Conservation (phyloP, 2,113 vertebrate species). For the Forbesichthys agassizii region DNA sequence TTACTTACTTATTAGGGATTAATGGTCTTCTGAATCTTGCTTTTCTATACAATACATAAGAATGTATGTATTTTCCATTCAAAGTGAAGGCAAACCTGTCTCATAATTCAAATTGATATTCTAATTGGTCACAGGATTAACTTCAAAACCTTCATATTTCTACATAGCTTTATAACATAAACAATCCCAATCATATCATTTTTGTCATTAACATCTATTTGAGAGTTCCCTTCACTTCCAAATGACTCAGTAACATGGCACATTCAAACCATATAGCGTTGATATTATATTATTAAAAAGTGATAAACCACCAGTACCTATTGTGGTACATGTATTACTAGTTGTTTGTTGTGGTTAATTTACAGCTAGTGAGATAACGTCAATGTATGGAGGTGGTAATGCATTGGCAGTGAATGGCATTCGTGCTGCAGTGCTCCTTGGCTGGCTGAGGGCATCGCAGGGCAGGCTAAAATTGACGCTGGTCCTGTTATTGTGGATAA, state of each 20-base stretch:
- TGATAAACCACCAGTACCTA: slow-evolving; percentile 19
- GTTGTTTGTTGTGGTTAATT: slow-evolving; percentile 42
- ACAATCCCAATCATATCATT: no score
- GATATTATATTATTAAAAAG: slow-evolving; percentile 6
- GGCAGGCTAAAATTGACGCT: background rate
- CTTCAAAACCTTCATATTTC: no score
- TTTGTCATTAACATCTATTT: no score
- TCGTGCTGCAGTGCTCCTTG: background rate
- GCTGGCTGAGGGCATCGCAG: slow-evolving; percentile 19
- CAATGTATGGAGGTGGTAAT: slow-evolving; percentile 47
- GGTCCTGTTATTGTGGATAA: slow-evolving; percentile 36
- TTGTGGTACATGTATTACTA: slow-evolving; percentile 35
- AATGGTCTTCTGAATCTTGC: no score
- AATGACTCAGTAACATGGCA: background rate
- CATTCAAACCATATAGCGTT: no score
- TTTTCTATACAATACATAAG: no score
- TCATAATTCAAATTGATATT: no score
- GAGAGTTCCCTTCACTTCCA: background rate
- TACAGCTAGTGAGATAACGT: slow-evolving; percentile 26
- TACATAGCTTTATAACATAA: no score
- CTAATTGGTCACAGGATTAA: no score
- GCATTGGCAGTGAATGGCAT: slow-evolving; percentile 36
- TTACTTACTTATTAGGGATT: no score
- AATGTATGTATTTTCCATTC: no score
- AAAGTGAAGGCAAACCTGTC: no score